phyloP scores from a whole-genome alignment of 2,888 invertebrate genomes.

The Drosophila seclusa region DNA sequence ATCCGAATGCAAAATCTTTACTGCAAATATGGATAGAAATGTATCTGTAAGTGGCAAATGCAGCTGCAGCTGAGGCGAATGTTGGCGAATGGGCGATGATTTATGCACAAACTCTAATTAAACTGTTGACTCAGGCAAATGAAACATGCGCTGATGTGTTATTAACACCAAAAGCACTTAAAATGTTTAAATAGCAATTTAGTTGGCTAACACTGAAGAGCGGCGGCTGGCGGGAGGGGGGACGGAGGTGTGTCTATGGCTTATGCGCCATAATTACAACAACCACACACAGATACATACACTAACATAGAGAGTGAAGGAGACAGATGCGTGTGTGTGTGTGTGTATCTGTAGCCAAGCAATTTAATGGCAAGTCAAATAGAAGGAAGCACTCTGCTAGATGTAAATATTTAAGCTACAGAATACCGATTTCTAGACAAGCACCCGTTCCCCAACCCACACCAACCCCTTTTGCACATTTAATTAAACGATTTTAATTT shows the following conservation, averaged over 20 bases:
- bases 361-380: conserved; percentile 61
- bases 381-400: conserved; percentile 40
- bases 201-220: conserved; percentile 18
- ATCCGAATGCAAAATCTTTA: conserved; percentile 25
- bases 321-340: not conserved
- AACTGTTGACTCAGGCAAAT: conserved; percentile 75
- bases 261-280: conserved; percentile 39
- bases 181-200: conserved; percentile 72
- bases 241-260: conserved; percentile 6
- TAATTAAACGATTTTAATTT: conserved; percentile 67
- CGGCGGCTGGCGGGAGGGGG: not conserved
- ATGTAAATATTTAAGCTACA: conserved; percentile 57
- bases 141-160: conserved; percentile 75
- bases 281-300: conserved; percentile 12
- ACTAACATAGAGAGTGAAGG: not conserved
- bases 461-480: conserved; percentile 17
- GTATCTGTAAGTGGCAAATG: conserved; percentile 8
- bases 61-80: conserved; percentile 25
- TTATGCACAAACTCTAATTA: conserved; percentile 75
- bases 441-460: not conserved
- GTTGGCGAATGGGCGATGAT: conserved; percentile 39
- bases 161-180: conserved; percentile 74
- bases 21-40: conserved; percentile 38
- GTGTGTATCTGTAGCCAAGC: conserved; percentile 30
- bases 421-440: conserved; percentile 39